Conservation (phyloP, 2,888 invertebrate species). For the Serrognathus titanus region DNA sequence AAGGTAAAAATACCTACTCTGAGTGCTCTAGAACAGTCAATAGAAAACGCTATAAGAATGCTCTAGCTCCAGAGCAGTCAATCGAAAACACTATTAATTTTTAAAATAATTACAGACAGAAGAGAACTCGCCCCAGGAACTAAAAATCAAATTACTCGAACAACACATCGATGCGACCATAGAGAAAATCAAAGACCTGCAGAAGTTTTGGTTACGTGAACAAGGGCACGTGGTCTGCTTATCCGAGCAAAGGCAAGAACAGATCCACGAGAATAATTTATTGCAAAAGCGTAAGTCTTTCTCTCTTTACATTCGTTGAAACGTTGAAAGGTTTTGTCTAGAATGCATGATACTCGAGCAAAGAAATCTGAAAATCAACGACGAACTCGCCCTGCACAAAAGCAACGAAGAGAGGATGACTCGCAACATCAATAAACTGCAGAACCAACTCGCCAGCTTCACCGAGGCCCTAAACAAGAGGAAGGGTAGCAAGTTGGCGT, state of each 20-base stretch:
- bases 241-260: slow-evolving; percentile 64
- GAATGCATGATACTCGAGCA: slow-evolving; percentile 66
- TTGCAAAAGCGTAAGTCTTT: slow-evolving; percentile 64
- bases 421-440: slow-evolving; percentile 58
- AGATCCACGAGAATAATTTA: slow-evolving; percentile 66
- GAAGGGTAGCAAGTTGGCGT: slow-evolving; percentile 51
- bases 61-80: too few species aligned
- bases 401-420: slow-evolving; percentile 57
- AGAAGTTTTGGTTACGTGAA: slow-evolving; percentile 73
- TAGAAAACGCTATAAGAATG: too few species aligned
- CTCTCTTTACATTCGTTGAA: too few species aligned
- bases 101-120: not conserved
- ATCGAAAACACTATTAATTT: too few species aligned
- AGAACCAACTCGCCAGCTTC: slow-evolving; percentile 59
- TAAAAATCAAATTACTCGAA: slow-evolving; percentile 64
- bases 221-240: slow-evolving; percentile 70
- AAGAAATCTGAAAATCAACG: slow-evolving; percentile 67
- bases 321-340: slow-evolving; percentile 18
- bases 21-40: too few species aligned
- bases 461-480: slow-evolving; percentile 58
- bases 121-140: slow-evolving; percentile 53
- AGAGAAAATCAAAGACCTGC: slow-evolving; percentile 60
- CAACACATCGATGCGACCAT: slow-evolving; percentile 60
- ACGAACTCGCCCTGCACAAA: slow-evolving; percentile 58
- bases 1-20: too few species aligned